Evolutionary conservation across 1,140 invertebrate species (phyloP).

Genomic region (Paraescarpia echinospica): DNA sequence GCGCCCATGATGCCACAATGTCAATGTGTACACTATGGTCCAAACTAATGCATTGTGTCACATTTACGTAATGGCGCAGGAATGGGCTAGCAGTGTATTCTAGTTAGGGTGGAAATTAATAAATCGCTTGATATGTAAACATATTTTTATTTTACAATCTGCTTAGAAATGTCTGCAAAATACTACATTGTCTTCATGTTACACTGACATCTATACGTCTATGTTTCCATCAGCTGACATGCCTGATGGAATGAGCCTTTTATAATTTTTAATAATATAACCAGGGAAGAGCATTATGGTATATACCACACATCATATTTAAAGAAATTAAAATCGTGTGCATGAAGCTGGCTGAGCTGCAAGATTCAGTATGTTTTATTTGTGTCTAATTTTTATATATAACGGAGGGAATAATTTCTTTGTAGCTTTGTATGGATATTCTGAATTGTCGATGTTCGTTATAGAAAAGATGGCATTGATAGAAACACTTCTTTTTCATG

Average conservation of each 20-base stretch:
- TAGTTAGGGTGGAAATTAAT: neutral
- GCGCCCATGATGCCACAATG: no score
- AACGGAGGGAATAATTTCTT: neutral
- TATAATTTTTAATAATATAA: neutral
- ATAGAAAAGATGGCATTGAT: neutral
- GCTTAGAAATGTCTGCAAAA: neutral
- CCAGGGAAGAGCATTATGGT: neutral
- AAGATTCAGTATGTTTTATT: neutral
- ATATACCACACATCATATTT: neutral
- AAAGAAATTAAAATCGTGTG: neutral
- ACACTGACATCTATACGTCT: neutral
- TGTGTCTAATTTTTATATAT: neutral
- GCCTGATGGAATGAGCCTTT: neutral
- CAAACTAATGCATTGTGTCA: no score
- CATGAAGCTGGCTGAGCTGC: neutral
- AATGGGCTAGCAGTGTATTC: neutral
- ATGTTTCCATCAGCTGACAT: neutral
- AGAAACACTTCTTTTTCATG: neutral
- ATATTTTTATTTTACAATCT: no score
- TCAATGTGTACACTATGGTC: no score
- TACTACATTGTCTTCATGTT: neutral
- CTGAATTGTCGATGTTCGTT: neutral
- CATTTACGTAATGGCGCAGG: neutral
- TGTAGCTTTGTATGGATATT: neutral
- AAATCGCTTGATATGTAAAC: neutral